Conservation (phyloP, 2,113 vertebrate genomes). For the Solenodon paradoxus region DNA sequence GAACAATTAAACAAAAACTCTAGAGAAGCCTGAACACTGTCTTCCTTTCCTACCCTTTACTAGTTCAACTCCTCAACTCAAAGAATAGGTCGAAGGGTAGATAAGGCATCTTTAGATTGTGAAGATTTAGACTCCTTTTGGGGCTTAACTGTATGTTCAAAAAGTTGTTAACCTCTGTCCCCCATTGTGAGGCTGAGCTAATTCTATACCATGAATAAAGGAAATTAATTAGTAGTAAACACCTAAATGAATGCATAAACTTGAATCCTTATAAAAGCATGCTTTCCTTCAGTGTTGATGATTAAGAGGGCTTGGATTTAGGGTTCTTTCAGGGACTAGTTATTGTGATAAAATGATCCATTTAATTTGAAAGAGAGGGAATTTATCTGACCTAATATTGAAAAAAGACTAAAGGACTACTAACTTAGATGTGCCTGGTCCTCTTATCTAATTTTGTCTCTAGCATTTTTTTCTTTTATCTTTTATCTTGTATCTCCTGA, state of each 20-base stretch:
- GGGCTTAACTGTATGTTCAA: slow-evolving; percentile 23
- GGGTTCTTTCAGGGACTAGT: not conserved
- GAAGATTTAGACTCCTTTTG: slow-evolving; percentile 43
- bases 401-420: not conserved
- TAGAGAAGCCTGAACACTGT: not conserved
- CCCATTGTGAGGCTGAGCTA: slow-evolving; percentile 13
- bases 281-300: not conserved
- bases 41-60: slow-evolving; percentile 5
- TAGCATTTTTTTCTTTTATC: slow-evolving; percentile 6
- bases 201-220: slow-evolving; percentile 31
- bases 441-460: slow-evolving; percentile 28
- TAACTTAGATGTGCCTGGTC: not conserved
- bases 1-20: slow-evolving; percentile 35
- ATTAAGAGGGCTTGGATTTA: not conserved
- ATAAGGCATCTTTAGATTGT: slow-evolving; percentile 49
- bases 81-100: slow-evolving; percentile 30
- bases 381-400: not conserved
- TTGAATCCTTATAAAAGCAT: slow-evolving; percentile 31
- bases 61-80: slow-evolving; percentile 36
- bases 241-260: not conserved
- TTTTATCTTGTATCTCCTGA: slow-evolving; percentile 9
- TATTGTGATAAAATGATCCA: slow-evolving; percentile 31
- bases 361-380: slow-evolving; percentile 38
- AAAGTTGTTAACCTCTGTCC: slow-evolving; percentile 6
- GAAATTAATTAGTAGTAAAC: slow-evolving; percentile 17